phyloP scores from a whole-genome alignment of 2,888 invertebrate species.

The Acanthopleura granulata region DNA sequence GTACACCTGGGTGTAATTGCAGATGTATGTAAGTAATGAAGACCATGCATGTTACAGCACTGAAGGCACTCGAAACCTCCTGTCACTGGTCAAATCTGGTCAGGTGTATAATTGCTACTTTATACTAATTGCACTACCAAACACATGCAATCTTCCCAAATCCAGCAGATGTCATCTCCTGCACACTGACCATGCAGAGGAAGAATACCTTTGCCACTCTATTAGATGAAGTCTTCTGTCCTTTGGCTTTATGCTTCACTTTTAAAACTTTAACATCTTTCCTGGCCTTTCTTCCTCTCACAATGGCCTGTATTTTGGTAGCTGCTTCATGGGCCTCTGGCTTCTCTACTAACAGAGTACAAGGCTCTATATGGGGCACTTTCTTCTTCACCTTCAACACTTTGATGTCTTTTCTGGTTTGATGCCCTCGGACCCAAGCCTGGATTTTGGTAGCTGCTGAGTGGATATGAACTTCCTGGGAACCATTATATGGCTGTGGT shows the following conservation, averaged over 20 bases:
- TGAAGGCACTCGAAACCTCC: too few relatives aligned
- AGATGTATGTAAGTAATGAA: too few relatives aligned
- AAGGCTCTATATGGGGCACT: neutral
- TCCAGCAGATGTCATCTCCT: neutral
- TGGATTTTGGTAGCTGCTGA: slow-evolving; percentile 30
- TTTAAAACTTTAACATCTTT: slow-evolving; percentile 28
- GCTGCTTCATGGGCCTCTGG: slow-evolving; percentile 44
- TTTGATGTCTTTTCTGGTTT: slow-evolving; percentile 24
- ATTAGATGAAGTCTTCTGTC: too few relatives aligned
- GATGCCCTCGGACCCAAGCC: slow-evolving; percentile 26
- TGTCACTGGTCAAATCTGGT: too few relatives aligned
- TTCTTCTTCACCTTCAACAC: neutral
- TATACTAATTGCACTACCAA: too few relatives aligned
- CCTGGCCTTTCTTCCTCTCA: slow-evolving; percentile 39
- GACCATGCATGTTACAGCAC: too few relatives aligned
- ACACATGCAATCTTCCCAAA: too few relatives aligned
- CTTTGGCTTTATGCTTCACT: neutral
- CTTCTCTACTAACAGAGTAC: slow-evolving; percentile 23
- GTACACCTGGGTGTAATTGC: too few relatives aligned
- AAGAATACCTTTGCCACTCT: neutral
- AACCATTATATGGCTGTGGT: too few relatives aligned
- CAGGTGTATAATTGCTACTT: too few relatives aligned
- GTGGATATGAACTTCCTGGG: slow-evolving; percentile 23
- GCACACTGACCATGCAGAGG: neutral
- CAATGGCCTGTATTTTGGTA: slow-evolving; percentile 49